Evolutionary conservation across 2,888 invertebrate genomes (phyloP), one percentile per base, ranked within the genome.

Genomic region (Leptinotarsa tumamoca): DNA sequence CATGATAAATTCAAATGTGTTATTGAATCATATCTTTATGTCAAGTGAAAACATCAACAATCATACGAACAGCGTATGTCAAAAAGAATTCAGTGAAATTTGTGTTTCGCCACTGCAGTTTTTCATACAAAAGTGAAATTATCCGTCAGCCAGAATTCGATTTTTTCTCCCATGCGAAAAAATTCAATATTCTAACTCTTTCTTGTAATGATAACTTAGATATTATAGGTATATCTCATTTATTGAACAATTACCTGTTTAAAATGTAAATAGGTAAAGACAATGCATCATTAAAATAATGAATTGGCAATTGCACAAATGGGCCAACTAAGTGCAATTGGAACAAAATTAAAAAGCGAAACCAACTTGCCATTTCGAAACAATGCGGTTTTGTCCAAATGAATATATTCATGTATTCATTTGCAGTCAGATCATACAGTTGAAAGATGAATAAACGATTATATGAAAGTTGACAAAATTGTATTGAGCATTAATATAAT

Each of bases 251-350:
- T 73, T 68, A 68, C 58, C 68, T 49, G 68, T 68, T 73, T 49
- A 73, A 51, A 73, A 73, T 58, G 72, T 58, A 50, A 68, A 58
- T 73, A 58, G 56, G 56, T 56, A 33, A 67, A 15, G 72, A 23
- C 23, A 68, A 67, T 67, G 72, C 56, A 52, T 72, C 72, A 72
- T 68, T 73, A 67, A 67, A 73, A 73, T 73, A 73, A 73, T 67
- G 68, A 73, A 68, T 68, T 73, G 56, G 68, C 68, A 27, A 68
- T 23, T 23, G 72, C 58, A 68, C 54, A 73, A 72, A 72, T 72
- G 72, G 72, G 33, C 23, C 56, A 43, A 72, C 58, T 50, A 51
- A 27, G 49, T 67, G n/a, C 50, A 43, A 61, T 21, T 23, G 5
- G 4, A 61, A 23, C 15, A 1, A 23, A 21, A 27, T 15, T 27